Evolutionary conservation across 2,113 vertebrate genomes (phyloP).

Genomic region (Rhipidura dahli): DNA sequence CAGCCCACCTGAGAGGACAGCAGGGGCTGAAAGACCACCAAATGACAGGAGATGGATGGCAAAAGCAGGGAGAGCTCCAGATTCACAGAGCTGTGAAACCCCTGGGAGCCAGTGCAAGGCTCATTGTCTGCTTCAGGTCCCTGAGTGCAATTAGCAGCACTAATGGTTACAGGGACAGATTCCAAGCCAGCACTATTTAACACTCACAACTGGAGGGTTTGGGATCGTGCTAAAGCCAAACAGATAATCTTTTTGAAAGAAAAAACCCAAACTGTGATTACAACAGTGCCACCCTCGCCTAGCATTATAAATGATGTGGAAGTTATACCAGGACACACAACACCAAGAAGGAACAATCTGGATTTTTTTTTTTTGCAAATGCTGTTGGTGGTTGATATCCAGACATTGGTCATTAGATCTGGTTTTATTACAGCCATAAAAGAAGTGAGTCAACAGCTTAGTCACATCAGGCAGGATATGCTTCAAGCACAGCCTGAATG

Average conservation of each 20-base stretch:
- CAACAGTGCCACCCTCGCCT: background rate
- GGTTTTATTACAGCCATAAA: slow-evolving; percentile 43
- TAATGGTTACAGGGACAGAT: slow-evolving; percentile 11
- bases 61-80: background rate
- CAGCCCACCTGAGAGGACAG: background rate
- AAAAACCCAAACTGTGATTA: background rate
- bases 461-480: slow-evolving; percentile 47
- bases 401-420: slow-evolving; percentile 30
- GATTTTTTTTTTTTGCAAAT: background rate
- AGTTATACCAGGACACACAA: slow-evolving; percentile 17
- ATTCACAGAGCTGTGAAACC: background rate
- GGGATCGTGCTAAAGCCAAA: background rate
- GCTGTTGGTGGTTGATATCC: slow-evolving; percentile 27
- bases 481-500: slow-evolving; percentile 12
- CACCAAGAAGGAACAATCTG: background rate
- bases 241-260: background rate
- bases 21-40: background rate
- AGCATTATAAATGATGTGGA: background rate
- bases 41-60: background rate
- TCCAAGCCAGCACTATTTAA: slow-evolving; percentile 6
- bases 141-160: background rate
- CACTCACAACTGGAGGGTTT: background rate
- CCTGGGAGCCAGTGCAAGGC: background rate
- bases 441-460: slow-evolving; percentile 69
- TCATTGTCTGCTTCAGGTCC: background rate